Evolutionary conservation across 2,113 vertebrate genomes (phyloP), one percentile per base, ranked within the genome.

Genomic region (Colinus virginianus): DNA sequence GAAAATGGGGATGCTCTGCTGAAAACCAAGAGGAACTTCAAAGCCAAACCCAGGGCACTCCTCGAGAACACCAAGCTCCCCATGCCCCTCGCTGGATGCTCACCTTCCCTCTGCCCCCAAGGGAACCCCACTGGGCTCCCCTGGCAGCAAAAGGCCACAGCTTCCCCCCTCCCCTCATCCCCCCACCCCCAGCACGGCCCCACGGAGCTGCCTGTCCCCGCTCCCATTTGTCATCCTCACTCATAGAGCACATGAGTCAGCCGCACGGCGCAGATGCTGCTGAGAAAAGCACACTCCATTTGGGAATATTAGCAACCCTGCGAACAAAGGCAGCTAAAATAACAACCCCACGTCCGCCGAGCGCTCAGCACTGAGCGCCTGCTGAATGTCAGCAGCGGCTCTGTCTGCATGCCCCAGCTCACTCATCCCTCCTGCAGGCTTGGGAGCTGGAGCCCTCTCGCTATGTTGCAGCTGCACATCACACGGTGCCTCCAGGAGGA

Each of bases 191-290:
- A 28, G 49, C 25, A 51, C 49, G 25, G 26, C 25, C 81, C 81
- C 3, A 2, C 6, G 71, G 78, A 87, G 78, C n/a, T 91, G 94
- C 90, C 86, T 93, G 86, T 84, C 88, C 91, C 68, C 38, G 2
- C 75, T 90, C 84, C 78, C 81, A 36, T 92, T 90, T 95, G 92
- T 87, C 93, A 92, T 80, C 86, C 79, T 76, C 34, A 5, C 78
- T 84, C 74, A 70, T 66, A 94, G 87, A 93, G 80, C 87, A 75
- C 76, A 90, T 84, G 91, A 96, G 91, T 95, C 91, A 95, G 86
- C 5, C 7, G 19, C 30, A 61, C 71, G 30, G 70, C 81, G 7
- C 93, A 94, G 87, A 92, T 87, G 91, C 81, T 78, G 91, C 77
- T 25, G 91, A 88, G 61, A 87, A 85, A 79, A 88, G 58, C 74